phyloP scores from a whole-genome alignment of 2,888 invertebrate genomes.

The Hypsopygia costalis region DNA sequence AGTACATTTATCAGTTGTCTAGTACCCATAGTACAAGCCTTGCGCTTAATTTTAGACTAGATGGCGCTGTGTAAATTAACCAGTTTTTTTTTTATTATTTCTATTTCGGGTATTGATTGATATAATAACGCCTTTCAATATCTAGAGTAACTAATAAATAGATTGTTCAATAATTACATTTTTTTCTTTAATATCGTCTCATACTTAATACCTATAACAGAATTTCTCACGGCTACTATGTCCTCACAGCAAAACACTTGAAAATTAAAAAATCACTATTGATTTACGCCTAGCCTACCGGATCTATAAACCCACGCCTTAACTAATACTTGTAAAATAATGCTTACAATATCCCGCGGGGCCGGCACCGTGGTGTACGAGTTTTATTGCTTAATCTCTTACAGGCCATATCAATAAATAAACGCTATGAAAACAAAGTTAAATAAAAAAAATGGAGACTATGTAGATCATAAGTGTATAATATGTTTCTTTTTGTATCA shows the following conservation, averaged over 20 bases:
- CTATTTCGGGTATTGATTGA: too few species aligned
- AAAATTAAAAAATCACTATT: conserved; percentile 2
- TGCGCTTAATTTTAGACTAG: too few species aligned
- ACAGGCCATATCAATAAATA: conserved; percentile 71
- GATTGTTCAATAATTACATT: too few species aligned
- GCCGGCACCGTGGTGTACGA: conserved; percentile 51
- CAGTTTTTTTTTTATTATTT: too few species aligned
- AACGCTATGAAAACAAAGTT: conserved; percentile 51
- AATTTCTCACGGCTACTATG: too few species aligned
- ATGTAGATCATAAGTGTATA: neutral
- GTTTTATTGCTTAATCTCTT: conserved; percentile 75
- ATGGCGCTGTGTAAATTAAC: too few species aligned
- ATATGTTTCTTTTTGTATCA: neutral
- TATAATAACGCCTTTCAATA: too few species aligned
- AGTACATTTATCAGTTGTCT: too few species aligned
- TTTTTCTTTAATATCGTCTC: too few species aligned
- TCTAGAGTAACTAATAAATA: too few species aligned
- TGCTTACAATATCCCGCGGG: conserved; percentile 61
- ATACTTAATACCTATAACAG: too few species aligned
- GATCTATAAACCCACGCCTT: conserved; percentile 13
- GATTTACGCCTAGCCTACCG: conserved; percentile 10
- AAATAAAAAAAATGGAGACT: neutral
- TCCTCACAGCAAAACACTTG: neutral
- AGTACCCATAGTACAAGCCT: too few species aligned
- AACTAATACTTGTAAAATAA: conserved; percentile 52